Base-by-base conservation (phyloP, 2,113 vertebrate species). In the Parotia lawesii region DNA sequence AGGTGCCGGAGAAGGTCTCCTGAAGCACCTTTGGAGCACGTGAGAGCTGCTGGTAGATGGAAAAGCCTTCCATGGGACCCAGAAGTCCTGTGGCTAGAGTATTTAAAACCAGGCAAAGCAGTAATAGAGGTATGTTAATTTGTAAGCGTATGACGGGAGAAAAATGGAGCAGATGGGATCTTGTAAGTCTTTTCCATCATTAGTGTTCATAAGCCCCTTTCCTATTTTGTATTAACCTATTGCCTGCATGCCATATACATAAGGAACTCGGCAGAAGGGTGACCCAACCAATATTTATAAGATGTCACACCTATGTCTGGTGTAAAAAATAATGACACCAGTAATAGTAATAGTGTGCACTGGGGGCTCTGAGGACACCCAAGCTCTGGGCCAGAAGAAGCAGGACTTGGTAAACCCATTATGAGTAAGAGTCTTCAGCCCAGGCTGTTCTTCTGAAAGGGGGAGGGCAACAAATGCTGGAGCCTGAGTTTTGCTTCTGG, bases 21-120 rank as follows among this genome's bases (percentile, higher is more conserved):
- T 35, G 38, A 64, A 45, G 40, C 31, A 60, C 15, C 15, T 11
- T 85, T 60, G 22, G 31, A 77, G 25, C 3, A 5, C 58, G 7
- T 73, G n/a, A 85, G 42, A 51, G 28, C 6, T 33, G n/a, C n/a
- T 28, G 40, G 40, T 37, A 69, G 62, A 72, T 81, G 13, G 37
- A 91, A 65, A 62, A 71, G 17, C 28, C 25, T 89, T 47, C 57
- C 10, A 45, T 22, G 12, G 5, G 23, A 76, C 47, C 38, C 8
- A 42, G 42, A 86, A 74, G 29, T 61, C n/a, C 37, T 60, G 10
- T 89, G 35, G 12, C 33, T 75, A 31, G 27, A 64, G 54, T 37
- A 84, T 84, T 90, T 87, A 48, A 69, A 92, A 69, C 38, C 28
- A 56, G 33, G 23, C 35, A 87, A 85, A 91, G 78, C 40, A 44